Evolutionary conservation across 2,888 invertebrate species (phyloP).

Genomic region (Panzeria rudis): DNA sequence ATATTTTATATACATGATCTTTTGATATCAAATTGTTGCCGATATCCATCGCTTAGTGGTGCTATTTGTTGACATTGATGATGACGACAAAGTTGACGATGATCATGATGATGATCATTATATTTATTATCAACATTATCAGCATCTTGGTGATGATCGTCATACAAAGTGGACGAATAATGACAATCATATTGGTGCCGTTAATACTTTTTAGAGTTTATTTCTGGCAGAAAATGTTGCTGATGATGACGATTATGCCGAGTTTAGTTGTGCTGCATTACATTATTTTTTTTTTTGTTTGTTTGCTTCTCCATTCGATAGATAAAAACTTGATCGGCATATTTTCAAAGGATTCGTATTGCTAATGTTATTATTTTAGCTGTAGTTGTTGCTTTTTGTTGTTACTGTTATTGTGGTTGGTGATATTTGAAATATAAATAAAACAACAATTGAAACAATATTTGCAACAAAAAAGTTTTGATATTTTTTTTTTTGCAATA

Average conservation of each 20-base stretch:
- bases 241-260: conserved; percentile 66
- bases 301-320: conserved; percentile 71
- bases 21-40: conserved; percentile 71
- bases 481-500: conserved; percentile 39
- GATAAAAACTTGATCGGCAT: conserved; percentile 75
- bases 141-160: conserved; percentile 24
- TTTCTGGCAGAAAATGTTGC: conserved; percentile 46
- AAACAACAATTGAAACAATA: conserved; percentile 52
- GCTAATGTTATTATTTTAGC: conserved; percentile 54
- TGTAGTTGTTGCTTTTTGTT: conserved; percentile 36
- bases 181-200: conserved; percentile 61
- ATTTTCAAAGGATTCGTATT: conserved; percentile 68
- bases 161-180: conserved; percentile 42
- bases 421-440: conserved; percentile 67
- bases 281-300: conserved; percentile 33
- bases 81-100: conserved; percentile 65
- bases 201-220: conserved; percentile 49
- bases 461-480: conserved; percentile 38
- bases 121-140: conserved; percentile 30
- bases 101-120: conserved; percentile 39
- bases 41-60: conserved; percentile 70
- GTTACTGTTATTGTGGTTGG: conserved; percentile 63
- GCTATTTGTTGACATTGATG: conserved; percentile 73
- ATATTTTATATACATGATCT: conserved; percentile 71
- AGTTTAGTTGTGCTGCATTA: conserved; percentile 52